Conservation (phyloP, 2,113 vertebrate species). For the Pituophis catenifer region DNA sequence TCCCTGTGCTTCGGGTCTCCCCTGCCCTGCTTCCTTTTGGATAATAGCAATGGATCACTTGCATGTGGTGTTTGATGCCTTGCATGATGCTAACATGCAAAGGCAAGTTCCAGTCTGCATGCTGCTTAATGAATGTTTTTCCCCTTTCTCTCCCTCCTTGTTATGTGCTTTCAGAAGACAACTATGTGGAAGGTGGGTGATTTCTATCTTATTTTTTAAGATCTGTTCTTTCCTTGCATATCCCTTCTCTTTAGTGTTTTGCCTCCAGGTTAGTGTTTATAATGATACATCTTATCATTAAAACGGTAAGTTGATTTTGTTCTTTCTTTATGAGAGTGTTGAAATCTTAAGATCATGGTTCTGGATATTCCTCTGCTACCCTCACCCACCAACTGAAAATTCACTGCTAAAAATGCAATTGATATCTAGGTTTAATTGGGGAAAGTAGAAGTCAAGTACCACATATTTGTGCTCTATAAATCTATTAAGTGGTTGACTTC, state of each 20-base stretch:
- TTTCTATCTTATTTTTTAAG: constrained; percentile 75
- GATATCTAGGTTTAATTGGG: not conserved
- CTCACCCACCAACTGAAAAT: constrained; percentile 41
- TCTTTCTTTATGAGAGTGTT: constrained; percentile 32
- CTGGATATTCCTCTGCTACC: constrained; percentile 27
- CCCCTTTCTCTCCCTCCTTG: constrained; percentile 95
- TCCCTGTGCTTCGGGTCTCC: constrained; percentile 66
- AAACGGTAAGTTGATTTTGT: constrained; percentile 73
- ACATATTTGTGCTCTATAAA: not conserved
- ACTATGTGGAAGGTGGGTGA: constrained; percentile 95
- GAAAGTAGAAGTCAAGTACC: not conserved
- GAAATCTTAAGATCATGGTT: constrained; percentile 39
- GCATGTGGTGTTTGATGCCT: constrained; percentile 96
- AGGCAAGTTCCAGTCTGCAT: constrained; percentile 95
- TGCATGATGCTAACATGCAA: constrained; percentile 97
- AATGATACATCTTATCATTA: constrained; percentile 54
- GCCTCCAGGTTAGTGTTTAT: constrained; percentile 58
- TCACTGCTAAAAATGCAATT: constrained; percentile 12
- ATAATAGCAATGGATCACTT: constrained; percentile 79
- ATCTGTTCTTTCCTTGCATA: constrained; percentile 64
- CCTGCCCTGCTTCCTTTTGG: constrained; percentile 53
- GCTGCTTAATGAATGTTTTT: constrained; percentile 96
- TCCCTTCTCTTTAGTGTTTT: constrained; percentile 52
- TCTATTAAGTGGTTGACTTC: not conserved
- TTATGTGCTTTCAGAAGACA: constrained; percentile 97